Base-by-base conservation (phyloP, 2,113 vertebrate genomes). In the Heterotilapia buettikoferi region DNA sequence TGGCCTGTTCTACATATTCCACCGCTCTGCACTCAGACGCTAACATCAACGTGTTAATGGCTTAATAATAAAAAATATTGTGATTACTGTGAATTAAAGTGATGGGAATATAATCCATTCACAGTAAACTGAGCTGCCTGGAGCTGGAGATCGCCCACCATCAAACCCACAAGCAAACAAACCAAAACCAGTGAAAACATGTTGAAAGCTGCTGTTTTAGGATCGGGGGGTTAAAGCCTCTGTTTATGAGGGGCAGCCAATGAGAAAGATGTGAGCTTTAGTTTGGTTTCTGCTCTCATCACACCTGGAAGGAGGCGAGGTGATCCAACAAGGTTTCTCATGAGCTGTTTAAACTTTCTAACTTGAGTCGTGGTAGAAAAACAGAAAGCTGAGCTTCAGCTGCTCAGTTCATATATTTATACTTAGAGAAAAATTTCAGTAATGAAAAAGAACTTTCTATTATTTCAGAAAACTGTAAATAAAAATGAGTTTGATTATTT, bases 281-380 rank as follows among this genome's bases (percentile, higher is more conserved):
- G 40, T 76, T 43, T 76, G 7, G 68, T 73, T 76, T 76, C 40
- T 26, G 40, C 40, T 26, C 9, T 45, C 8, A 0, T 18, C 68
- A 18, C 3, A 3, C 26, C 9, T 0, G 68, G 68, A 26, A 29
- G 3, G 0, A 11, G 9, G 14, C 9, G 14, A 45, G 2, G 6
- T 0, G 40, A 19, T 4, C 6, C 3, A 29, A 11, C 24, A 6
- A 16, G 24, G 43, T 1, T 47, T 50, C 24, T 47, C 14, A 3
- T 3, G 43, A 76, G 43, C 40, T 50, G 26, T 1, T 76, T 26
- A 38, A 66, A 66, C 9, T 12, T 76, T 29, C 3, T 1, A 0
- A 11, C 0, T 47, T 7, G 10, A n/a, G 18, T 38, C 6, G 10
- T 36, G 4, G 61, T 45, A 40, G 63, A 40, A 9, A 40, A 3